phyloP scores from a whole-genome alignment of 2,113 vertebrate species.

The Pleuronectes platessa region DNA sequence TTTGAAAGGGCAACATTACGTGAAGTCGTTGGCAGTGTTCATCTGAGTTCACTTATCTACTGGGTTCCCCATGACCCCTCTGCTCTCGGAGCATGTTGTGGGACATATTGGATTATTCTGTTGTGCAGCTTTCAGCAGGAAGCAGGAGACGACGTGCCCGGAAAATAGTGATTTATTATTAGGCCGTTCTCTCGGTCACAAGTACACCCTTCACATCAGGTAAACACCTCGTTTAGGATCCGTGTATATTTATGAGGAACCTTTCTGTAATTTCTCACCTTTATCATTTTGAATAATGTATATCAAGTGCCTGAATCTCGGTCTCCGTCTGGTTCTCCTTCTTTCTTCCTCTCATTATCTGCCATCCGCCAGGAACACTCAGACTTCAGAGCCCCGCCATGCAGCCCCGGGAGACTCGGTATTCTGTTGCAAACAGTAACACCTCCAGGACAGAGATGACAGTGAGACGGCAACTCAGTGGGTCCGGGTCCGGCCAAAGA shows the following conservation, averaged over 20 bases:
- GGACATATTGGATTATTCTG: slow-evolving; percentile 20
- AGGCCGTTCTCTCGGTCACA: slow-evolving; percentile 19
- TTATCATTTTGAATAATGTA: slow-evolving; percentile 22
- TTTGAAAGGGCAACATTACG: slow-evolving; percentile 18
- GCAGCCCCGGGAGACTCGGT: neutral
- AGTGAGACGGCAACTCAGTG: slow-evolving; percentile 20
- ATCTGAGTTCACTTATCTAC: neutral
- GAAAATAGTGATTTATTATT: slow-evolving; percentile 2
- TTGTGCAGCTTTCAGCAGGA: neutral
- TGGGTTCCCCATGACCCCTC: slow-evolving; percentile 7
- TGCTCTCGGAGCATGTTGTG: slow-evolving; percentile 13
- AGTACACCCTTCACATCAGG: slow-evolving; percentile 7
- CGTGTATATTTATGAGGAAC: slow-evolving; percentile 10
- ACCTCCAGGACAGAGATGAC: slow-evolving; percentile 27
- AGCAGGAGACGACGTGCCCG: neutral
- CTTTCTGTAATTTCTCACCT: slow-evolving; percentile 20
- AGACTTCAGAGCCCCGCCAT: slow-evolving; percentile 14
- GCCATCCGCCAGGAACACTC: slow-evolving; percentile 6
- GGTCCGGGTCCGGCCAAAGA: slow-evolving; percentile 9
- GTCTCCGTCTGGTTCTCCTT: neutral
- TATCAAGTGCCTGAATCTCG: slow-evolving; percentile 9
- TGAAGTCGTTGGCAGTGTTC: neutral
- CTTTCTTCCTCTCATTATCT: slow-evolving; percentile 35
- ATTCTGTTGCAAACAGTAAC: slow-evolving; percentile 14
- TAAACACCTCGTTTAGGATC: slow-evolving; percentile 16